Conservation (phyloP, 2,797 vertebrate species). For the Rhabdophis nuchalis region DNA sequence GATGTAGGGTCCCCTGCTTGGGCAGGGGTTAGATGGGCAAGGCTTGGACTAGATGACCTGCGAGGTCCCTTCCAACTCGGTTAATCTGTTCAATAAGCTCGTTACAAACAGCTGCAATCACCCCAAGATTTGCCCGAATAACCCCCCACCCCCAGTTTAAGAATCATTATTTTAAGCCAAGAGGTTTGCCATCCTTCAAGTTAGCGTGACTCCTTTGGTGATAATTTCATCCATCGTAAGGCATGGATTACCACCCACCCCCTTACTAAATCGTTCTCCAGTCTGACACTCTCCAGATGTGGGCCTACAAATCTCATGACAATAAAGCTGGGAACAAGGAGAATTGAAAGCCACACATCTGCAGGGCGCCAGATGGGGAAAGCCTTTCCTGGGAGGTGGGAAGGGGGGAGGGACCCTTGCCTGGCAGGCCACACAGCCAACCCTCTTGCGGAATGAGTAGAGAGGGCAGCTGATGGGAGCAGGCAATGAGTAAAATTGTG, state of each 20-base stretch:
- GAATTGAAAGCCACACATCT: not conserved
- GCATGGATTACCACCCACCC: not conserved
- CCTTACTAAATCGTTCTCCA: not conserved
- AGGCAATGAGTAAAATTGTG: not conserved
- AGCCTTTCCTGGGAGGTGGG: not conserved
- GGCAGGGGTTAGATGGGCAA: too few relatives aligned
- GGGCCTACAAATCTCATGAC: not conserved
- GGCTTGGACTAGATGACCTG: too few relatives aligned
- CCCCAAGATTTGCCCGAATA: not conserved
- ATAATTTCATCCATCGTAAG: not conserved
- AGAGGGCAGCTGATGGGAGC: not conserved
- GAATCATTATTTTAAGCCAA: not conserved
- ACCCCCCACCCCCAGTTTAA: not conserved
- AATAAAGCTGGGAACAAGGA: not conserved
- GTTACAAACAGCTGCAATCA: not conserved
- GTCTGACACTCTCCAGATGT: not conserved
- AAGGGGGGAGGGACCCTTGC: not conserved
- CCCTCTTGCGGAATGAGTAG: not conserved
- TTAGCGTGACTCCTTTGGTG: not conserved
- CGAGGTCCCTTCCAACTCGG: too few relatives aligned
- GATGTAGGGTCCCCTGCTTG: too few relatives aligned
- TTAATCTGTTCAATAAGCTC: too few relatives aligned
- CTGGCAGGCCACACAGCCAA: not conserved
- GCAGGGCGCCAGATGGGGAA: not conserved
- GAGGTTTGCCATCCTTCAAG: not conserved